Base-by-base conservation (phyloP, 1,140 invertebrate genomes). In the Lutraria rhynchaena region DNA sequence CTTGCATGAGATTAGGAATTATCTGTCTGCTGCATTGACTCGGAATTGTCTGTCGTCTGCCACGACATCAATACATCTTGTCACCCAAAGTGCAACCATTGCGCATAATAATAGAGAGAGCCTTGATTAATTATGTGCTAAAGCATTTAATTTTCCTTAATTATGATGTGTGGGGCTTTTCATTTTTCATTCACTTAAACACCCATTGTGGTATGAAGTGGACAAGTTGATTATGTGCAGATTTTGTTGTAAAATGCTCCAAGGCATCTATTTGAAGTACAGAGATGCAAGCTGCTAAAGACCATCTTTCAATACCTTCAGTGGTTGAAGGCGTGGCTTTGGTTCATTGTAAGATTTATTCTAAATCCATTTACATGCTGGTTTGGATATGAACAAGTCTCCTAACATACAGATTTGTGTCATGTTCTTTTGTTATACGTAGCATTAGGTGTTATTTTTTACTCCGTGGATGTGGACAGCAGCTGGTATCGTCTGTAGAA, bases 321-420 rank as follows among this genome's bases (percentile, higher is more conserved):
- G 24, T 44, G 63, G 44, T 24, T 67, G 22, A 24, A 65, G 63
- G 63, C 41, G 63, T 37, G 44, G 63, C 49, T 46, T 24, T 3
- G 17, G 41, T 37, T 67, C 63, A 67, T 67, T 67, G 31, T 24
- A 46, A 67, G 63, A 67, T 67, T 67, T 67, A 67, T 67, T 67
- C 44, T 46, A 46, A 46, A 41, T 67, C 63, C 63, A 65, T 65
- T 65, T 65, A 44, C 61, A 46, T 24, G 63, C 63, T 67, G 37
- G 5, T 5, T 41, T 41, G 15, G 37, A 41, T 15, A 41, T 41
- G 15, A 41, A 41, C 5, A 15, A 41, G 37, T 7, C 37, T 7
- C 37, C n/a, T n/a, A n/a, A n/a, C n/a, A n/a, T n/a, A n/a, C n/a
- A n/a, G n/a, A n/a, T n/a, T n/a, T n/a, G n/a, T n/a, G n/a, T n/a